Conservation (phyloP, 2,113 vertebrate species). For the Pterocles orientalis region DNA sequence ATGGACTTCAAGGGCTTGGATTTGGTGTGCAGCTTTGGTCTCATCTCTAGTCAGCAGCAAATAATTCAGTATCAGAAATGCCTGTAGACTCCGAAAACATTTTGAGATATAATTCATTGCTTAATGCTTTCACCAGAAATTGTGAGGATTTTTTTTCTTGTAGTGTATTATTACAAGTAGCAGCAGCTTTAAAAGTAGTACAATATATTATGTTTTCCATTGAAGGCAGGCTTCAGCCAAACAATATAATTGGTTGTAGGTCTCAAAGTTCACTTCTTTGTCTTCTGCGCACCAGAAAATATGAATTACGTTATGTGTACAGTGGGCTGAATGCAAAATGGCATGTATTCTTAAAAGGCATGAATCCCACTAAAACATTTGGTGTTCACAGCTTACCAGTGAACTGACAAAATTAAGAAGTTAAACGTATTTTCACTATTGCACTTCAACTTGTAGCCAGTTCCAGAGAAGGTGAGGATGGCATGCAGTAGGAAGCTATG, state of each 20-base stretch:
- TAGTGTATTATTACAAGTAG: neutral
- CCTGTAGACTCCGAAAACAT: neutral
- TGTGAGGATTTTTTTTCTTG: neutral
- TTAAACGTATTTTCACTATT: neutral
- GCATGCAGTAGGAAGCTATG: neutral
- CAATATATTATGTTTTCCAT: neutral
- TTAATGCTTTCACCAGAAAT: neutral
- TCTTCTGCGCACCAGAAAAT: neutral
- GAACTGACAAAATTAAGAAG: neutral
- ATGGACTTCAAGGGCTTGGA: neutral
- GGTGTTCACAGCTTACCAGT: neutral
- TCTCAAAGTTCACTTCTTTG: neutral
- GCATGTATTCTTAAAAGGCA: neutral
- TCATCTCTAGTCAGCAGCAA: neutral
- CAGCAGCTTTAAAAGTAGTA: neutral
- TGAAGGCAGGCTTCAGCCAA: neutral
- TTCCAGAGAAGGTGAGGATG: neutral
- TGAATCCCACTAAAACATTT: neutral
- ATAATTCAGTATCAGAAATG: neutral
- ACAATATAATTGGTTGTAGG: neutral
- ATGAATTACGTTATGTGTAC: neutral
- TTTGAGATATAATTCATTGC: neutral
- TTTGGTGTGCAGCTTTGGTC: neutral
- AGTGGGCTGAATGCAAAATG: neutral
- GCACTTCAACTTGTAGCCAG: neutral